These are phyloP conservation scores for Atrichornis clamosus DNA, from an alignment of 2,113 vertebrate genomes.

Conservation along the genomic window DNA sequence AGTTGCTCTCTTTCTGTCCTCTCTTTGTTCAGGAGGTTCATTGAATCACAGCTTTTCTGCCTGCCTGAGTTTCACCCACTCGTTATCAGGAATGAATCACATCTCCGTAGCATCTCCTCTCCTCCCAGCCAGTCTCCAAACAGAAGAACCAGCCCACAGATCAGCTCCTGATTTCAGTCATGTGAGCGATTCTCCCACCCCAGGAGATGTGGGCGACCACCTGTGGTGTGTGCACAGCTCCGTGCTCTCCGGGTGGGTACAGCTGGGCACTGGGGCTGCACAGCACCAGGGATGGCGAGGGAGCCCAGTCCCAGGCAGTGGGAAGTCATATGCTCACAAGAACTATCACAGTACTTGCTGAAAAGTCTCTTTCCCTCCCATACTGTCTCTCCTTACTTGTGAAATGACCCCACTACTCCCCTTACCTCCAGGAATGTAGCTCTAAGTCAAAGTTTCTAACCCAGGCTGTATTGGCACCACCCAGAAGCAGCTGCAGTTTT, in stretches of 20 bases:
- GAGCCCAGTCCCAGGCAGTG: background rate
- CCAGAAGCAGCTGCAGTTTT: background rate
- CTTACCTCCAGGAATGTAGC: background rate
- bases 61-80: slow-evolving; percentile 30
- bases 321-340: background rate
- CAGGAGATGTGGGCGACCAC: background rate
- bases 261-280: background rate
- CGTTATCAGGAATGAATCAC: slow-evolving; percentile 41
- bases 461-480: background rate
- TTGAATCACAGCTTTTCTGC: slow-evolving; percentile 46
- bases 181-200: background rate
- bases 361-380: background rate
- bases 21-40: background rate
- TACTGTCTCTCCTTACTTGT: background rate
- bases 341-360: background rate
- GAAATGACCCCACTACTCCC: background rate
- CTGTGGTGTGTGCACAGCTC: background rate
- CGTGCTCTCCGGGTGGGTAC: background rate
- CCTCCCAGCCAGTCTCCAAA: slow-evolving; percentile 26
- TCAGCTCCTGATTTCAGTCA: slow-evolving; percentile 16
- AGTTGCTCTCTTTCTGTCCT: background rate
- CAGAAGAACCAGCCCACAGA: slow-evolving; percentile 32
- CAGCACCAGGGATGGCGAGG: background rate
- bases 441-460: background rate
- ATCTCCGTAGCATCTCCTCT: slow-evolving; percentile 3